Percentiles rank a stretch among this genome's conserved stretches.
Evolutionary conservation across 2,888 invertebrate species (phyloP).

Genomic region (Idaea aversata): DNA sequence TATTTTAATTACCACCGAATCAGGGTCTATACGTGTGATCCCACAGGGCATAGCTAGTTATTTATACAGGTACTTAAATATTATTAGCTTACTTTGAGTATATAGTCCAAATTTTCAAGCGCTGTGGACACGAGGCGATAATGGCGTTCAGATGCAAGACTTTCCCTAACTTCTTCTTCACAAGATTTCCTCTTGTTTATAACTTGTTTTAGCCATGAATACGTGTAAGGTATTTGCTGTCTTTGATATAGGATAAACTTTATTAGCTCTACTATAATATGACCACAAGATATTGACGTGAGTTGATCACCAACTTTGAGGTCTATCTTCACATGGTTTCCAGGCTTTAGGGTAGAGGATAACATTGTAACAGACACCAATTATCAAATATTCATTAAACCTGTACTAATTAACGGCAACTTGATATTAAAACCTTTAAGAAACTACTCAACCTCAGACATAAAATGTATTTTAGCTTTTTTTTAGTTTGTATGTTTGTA

Average conservation of each 20-base stretch:
- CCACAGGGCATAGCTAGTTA: too few relatives aligned
- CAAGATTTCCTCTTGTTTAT: slow-evolving; percentile 56
- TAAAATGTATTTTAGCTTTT: background rate
- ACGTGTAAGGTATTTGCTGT: slow-evolving; percentile 76
- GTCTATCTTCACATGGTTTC: slow-evolving; percentile 48
- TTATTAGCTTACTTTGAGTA: slow-evolving; percentile 54
- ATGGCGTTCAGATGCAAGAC: slow-evolving; percentile 65
- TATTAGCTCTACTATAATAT: slow-evolving; percentile 78
- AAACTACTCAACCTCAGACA: background rate
- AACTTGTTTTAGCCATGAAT: slow-evolving; percentile 72
- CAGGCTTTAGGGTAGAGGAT: background rate
- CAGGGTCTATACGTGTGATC: background rate
- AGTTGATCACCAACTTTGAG: slow-evolving; percentile 74
- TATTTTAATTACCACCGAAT: background rate
- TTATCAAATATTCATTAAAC: background rate
- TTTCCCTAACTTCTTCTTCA: slow-evolving; percentile 47
- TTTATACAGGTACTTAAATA: background rate
- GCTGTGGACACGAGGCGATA: slow-evolving; percentile 65
- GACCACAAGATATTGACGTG: slow-evolving; percentile 79
- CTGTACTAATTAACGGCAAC: background rate
- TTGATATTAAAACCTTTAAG: background rate
- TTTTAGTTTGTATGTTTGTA: background rate
- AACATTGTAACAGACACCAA: background rate
- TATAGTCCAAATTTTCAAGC: slow-evolving; percentile 67
- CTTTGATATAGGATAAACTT: slow-evolving; percentile 80